Base-by-base conservation (phyloP, 2,113 vertebrate genomes). In the Psophia crepitans region DNA sequence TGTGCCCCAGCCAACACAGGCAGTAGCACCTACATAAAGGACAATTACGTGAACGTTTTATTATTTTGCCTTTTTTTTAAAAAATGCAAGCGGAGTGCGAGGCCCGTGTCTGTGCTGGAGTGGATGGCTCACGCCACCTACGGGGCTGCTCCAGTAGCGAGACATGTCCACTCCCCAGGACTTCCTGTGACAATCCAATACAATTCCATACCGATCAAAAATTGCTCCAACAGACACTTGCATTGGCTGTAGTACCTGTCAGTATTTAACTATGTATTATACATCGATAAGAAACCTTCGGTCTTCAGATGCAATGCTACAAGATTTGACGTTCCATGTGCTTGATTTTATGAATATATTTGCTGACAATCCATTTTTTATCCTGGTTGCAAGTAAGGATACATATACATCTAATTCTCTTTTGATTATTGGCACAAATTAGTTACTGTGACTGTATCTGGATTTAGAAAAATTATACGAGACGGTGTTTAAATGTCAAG, bases 81-180 rank as follows among this genome's bases (percentile, higher is more conserved):
- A 46, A 75, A 58, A 26, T 1, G 48, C 35, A 32, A 33, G 56
- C 6, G 2, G 22, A 21, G 8, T 2, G 13, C 19, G 18, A 20
- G 22, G 19, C 8, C 37, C 4, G 23, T 27, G 77, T 3, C 24
- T 58, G 71, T 4, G 54, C 84, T 44, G 48, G 43, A 17, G 74
- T 44, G 56, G 82, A 44, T 30, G 85, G n/a, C 65, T 92, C 92
- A 39, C 88, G 89, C 94, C 97, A 97, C 89, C 97, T 97, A 80
- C 6, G 41, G 97, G 94, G 46, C 91, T 81, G 70, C 51, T 46
- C 32, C 69, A 22, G n/a, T 2, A 84, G 32, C 1, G 4, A 73
- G 78, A 61, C 1, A 0, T 33, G 23, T 26, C 73, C 0, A 4
- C 61, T 81, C 23, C 12, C 17, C 3, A 35, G 30, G 35, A 6